These are phyloP conservation scores for Pelusios castaneus DNA, from an alignment of 2,113 vertebrate genomes.

Conservation along the genomic window DNA sequence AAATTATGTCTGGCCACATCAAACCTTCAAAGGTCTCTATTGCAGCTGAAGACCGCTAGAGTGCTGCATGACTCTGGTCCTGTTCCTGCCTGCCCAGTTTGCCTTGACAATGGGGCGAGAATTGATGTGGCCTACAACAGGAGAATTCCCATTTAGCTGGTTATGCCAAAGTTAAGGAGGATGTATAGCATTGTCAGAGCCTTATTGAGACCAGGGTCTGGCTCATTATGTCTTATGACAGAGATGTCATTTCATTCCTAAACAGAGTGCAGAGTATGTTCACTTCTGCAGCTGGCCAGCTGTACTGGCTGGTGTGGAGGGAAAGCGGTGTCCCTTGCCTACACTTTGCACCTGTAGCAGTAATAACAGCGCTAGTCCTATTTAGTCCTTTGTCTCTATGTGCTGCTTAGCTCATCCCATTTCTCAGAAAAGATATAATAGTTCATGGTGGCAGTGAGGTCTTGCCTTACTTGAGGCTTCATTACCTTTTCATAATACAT, in stretches of 20 bases:
- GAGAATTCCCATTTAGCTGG: neutral
- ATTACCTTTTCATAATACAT: rapidly evolving
- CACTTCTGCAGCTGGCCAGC: neutral
- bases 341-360: neutral
- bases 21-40: neutral
- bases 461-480: rapidly evolving
- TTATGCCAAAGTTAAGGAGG: neutral
- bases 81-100: neutral
- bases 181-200: rapidly evolving
- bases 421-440: neutral
- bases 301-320: neutral
- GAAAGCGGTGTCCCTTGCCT: neutral
- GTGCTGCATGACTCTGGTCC: neutral
- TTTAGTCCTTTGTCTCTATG: rapidly evolving
- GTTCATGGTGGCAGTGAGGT: rapidly evolving
- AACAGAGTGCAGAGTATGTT: neutral
- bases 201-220: neutral
- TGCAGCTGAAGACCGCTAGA: neutral
- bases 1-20: neutral
- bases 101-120: neutral
- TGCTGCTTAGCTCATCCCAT: rapidly evolving
- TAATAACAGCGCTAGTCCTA: neutral
- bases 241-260: neutral
- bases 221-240: rapidly evolving
- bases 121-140: neutral